A percentile compares a stretch with the other conserved stretches of the same genome.
phyloP scores from a whole-genome alignment of 2,888 invertebrate genomes.

The Dolichomitus sp. region DNA sequence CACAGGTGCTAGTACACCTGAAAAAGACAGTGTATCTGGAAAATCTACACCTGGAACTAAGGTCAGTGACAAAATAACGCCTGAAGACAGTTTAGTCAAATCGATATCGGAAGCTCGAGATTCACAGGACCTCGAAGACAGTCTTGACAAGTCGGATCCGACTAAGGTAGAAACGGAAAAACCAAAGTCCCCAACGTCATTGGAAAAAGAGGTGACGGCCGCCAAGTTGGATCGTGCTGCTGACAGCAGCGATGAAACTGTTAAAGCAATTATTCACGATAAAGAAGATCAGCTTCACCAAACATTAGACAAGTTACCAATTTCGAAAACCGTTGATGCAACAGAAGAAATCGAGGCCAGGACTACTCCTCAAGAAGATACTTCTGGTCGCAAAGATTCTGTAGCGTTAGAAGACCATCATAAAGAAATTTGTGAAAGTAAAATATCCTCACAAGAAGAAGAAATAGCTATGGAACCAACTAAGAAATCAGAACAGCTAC shows the following conservation, averaged over 20 bases:
- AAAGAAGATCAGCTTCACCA: no score
- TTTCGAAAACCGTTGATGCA: no score
- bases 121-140: no score
- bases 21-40: constrained; percentile 80
- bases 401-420: background rate
- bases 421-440: background rate
- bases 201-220: no score
- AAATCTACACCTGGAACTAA: constrained; percentile 72
- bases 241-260: no score
- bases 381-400: background rate
- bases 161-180: background rate
- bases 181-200: background rate
- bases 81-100: constrained; percentile 81
- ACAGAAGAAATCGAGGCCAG: no score
- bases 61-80: constrained; percentile 74
- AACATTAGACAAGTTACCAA: no score
- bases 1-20: constrained; percentile 75
- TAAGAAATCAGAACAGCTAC: constrained; percentile 19
- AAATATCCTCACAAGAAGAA: background rate
- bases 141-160: no score
- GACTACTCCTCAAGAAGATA: background rate
- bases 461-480: background rate
- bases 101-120: constrained; percentile 69
- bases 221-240: no score
- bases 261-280: no score